Evolutionary conservation across 2,113 vertebrate genomes (phyloP).

Genomic region (Oreochromis tanganicae): DNA sequence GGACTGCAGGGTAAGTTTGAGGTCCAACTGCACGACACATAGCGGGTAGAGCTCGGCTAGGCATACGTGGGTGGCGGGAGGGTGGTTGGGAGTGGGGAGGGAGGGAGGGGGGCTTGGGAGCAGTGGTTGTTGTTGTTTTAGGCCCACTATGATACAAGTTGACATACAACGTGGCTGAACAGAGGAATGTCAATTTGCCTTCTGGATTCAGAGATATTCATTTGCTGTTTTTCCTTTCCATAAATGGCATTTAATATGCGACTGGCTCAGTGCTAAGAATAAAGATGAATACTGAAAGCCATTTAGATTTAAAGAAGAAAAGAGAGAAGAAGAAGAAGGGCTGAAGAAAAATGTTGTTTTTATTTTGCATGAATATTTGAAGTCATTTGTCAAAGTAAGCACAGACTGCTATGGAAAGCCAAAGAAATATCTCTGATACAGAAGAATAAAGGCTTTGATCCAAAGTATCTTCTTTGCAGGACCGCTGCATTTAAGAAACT

Average conservation of each 20-base stretch:
- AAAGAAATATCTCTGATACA: slow-evolving; percentile 1
- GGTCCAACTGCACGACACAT: slow-evolving; percentile 45
- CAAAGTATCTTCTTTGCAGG: slow-evolving; percentile 26
- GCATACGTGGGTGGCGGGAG: slow-evolving; percentile 62
- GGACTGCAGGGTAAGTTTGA: not conserved
- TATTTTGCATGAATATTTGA: not conserved
- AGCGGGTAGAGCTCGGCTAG: slow-evolving; percentile 55
- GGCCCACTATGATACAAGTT: slow-evolving; percentile 14
- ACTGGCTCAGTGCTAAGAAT: not conserved
- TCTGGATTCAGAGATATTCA: slow-evolving; percentile 26
- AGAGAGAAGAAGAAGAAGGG: not conserved
- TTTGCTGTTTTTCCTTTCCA: not conserved
- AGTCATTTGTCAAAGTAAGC: not conserved
- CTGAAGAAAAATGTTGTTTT: not conserved
- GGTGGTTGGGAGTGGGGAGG: not conserved
- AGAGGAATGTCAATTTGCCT: slow-evolving; percentile 6
- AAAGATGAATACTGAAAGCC: not conserved
- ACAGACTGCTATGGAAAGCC: not conserved
- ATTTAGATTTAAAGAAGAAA: not conserved
- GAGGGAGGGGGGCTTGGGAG: not conserved
- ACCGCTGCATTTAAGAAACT: slow-evolving; percentile 9
- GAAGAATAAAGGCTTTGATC: not conserved
- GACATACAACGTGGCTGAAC: slow-evolving; percentile 38
- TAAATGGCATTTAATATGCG: not conserved
- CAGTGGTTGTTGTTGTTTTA: not conserved